Evolutionary conservation across 2,797 vertebrate genomes (phyloP), one percentile per base, ranked within the genome.

Genomic region (Varecia variegata): DNA sequence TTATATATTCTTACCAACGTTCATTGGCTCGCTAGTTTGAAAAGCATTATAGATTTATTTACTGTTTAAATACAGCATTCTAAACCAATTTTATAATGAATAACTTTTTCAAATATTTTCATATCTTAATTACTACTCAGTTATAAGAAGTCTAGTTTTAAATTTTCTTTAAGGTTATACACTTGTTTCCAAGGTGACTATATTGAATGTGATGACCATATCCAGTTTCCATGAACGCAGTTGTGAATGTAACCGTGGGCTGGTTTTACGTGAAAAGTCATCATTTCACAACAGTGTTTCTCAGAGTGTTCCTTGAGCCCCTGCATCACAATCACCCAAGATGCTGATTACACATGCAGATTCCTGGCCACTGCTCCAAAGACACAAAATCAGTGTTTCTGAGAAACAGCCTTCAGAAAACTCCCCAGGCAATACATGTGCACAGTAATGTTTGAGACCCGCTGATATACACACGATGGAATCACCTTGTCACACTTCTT

Each of bases 31-130:
- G 27, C 25, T 86, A 62, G 68, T 74, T 71, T 62, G 62, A 88
- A 88, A 4, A 80, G n/a, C 14, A 83, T n/a, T 23, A 54, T 70
- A 32, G 14, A 11, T 23, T 70, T 80, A 52, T 62, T 93, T 80
- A 50, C 76, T 81, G 74, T 60, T 91, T 70, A 93, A 91, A 71
- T 70, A 62, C 5, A 83, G n/a, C 70, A 79, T 50, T 70, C 30
- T 84, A 94, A 90, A 2, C 14, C 62, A 62, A 50, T 71, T 82
- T 94, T 80, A 62, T 68, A 70, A 74, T 77, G 56, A 95, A 18
- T 56, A 52, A 86, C 35, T 84, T 96, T 96, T 90, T 56, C 35
- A 43, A 87, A 56, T 86, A 91, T 38, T 93, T 92, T 40, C 15
- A 90, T 18, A 76, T 82, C 11, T 79, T 81, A 38, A 50, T 83